Conservation (phyloP, 1,140 invertebrate genomes). For the Scaptomyza pallida region DNA sequence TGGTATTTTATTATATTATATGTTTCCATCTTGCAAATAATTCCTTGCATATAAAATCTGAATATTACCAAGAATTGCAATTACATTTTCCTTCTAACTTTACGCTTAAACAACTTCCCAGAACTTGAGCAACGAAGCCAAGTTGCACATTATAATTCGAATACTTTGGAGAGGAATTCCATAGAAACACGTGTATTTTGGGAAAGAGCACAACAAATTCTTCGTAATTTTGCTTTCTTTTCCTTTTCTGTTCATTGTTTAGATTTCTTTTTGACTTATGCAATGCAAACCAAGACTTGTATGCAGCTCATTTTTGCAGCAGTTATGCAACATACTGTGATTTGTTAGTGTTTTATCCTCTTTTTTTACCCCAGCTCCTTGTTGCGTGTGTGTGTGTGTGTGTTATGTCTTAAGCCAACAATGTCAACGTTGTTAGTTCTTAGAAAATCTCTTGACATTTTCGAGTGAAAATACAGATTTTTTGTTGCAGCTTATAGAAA, state of each 20-base stretch:
- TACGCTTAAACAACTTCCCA: not conserved
- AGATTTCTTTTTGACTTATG: constrained; percentile 11
- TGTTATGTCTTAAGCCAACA: constrained; percentile 62
- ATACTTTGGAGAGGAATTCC: not conserved
- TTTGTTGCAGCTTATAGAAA: constrained; percentile 5
- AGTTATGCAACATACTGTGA: constrained; percentile 55
- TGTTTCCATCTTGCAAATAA: too few relatives aligned
- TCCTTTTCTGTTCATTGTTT: not conserved
- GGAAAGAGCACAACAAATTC: constrained; percentile 6
- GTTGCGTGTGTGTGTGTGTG: not conserved
- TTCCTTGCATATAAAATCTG: too few relatives aligned
- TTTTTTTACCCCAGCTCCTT: too few relatives aligned
- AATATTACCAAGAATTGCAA: too few relatives aligned
- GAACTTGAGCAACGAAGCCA: not conserved
- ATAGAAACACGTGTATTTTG: not conserved
- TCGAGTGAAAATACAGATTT: constrained; percentile 13
- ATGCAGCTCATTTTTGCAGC: constrained; percentile 48
- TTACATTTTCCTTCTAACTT: not conserved
- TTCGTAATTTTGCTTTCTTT: not conserved
- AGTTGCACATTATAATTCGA: not conserved
- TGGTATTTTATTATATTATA: too few relatives aligned
- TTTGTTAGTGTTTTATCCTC: constrained; percentile 13
- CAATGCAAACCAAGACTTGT: constrained; percentile 18
- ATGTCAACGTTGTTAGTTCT: constrained; percentile 57
- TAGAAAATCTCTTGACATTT: constrained; percentile 52